Base-by-base conservation (phyloP, 2,113 vertebrate species). In the Oriolus oriolus region DNA sequence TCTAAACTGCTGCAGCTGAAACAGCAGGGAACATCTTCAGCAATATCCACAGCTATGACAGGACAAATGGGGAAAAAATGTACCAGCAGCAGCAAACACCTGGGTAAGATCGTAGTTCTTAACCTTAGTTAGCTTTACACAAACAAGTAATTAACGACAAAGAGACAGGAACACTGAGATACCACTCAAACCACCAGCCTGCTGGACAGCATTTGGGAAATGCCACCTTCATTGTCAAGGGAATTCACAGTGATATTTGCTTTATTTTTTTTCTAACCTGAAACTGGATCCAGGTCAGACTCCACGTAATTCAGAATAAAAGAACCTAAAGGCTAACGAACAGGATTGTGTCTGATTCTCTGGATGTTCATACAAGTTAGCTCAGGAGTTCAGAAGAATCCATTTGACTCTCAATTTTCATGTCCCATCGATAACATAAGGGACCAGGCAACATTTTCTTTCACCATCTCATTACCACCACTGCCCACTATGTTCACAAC, bases 1-100 rank as follows among this genome's bases (percentile, higher is more conserved):
- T 94, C 95, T 69, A 82, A 95, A 85, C 69, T 89, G 47, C 65
- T 56, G 59, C 77, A 65, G 90, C 23, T 83, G 85, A 75, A 82
- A 66, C 96, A 93, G 92, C 84, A 89, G 82, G 94, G 75, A 93
- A 66, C 50, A 45, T 56, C 82, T 54, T 69, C 47, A 78, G 81
- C 71, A 53, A 76, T 13, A 76, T 37, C 53, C 65, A 41, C 89
- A 94, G 53, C 53, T 85, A 52, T 30, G 41, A 50, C 11, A 93
- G 60, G 68, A 90, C 35, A 85, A 87, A 92, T 16, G 17, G 21
- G 13, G 9, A 1, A 2, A 27, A 66, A 79, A 50, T 14, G 45
- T 28, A 69, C 65, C 31, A 83, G 53, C 56, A 92, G 45, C 63
- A 66, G 30, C 30, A 42, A 69, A 59, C n/a, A 53, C 30, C 68